Percentiles rank a stretch among this genome's conserved stretches.
These are phyloP conservation scores for Dissostichus mawsoni DNA, from an alignment of 2,113 vertebrate species.

Conservation along the genomic window DNA sequence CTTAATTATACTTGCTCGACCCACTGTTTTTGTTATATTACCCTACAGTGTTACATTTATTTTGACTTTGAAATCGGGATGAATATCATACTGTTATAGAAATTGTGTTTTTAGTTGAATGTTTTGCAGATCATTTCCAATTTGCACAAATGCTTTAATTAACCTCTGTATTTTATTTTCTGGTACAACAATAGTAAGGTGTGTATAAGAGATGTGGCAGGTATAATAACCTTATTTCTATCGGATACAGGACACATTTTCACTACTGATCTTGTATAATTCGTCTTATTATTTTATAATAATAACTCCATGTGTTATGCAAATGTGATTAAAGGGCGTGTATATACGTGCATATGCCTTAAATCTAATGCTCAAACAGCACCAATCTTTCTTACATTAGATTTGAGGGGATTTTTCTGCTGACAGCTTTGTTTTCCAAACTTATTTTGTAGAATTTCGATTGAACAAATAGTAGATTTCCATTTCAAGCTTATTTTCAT, in stretches of 20 bases:
- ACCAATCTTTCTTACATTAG: background rate
- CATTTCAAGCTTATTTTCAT: too few relatives aligned
- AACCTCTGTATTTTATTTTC: background rate
- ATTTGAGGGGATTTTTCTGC: too few relatives aligned
- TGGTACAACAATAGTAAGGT: background rate
- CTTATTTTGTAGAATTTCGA: too few relatives aligned
- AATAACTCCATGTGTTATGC: background rate
- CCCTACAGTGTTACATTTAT: slow-evolving; percentile 69
- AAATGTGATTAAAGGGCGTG: background rate
- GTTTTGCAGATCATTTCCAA: background rate
- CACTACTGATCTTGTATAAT: background rate
- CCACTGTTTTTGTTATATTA: slow-evolving; percentile 37
- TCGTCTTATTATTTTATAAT: slow-evolving; percentile 3
- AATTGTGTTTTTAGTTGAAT: slow-evolving; percentile 12
- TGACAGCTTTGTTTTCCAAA: too few relatives aligned
- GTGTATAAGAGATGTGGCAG: background rate
- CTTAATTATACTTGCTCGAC: background rate
- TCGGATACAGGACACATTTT: background rate
- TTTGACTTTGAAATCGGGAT: background rate
- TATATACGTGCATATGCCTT: background rate
- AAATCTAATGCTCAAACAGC: slow-evolving; percentile 21
- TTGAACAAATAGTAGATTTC: too few relatives aligned
- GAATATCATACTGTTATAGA: slow-evolving; percentile 7
- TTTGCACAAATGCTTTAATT: slow-evolving; percentile 10
- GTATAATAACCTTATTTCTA: background rate